Evolutionary conservation across 53 echinoderm and acorn worm genomes (phyloP), one percentile per base, ranked within the genome.

Genomic region (Henricia sp.): DNA sequence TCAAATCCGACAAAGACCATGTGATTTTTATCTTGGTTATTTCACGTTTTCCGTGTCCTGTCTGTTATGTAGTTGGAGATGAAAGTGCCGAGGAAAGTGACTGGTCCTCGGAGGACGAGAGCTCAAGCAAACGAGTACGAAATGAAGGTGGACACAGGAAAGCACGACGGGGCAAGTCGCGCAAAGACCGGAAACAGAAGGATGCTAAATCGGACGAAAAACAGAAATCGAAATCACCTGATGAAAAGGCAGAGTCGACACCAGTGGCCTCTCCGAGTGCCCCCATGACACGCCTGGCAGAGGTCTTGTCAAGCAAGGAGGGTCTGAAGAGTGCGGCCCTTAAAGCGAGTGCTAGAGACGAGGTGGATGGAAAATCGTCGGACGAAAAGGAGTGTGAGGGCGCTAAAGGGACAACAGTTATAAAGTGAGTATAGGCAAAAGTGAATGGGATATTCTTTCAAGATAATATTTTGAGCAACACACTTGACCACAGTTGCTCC

Each of bases 61-160:
- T 60, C 33, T 53, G 17, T 3, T 53, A 3, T 70, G 25, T 36
- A 72, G 88, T 65, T 24, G 83, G 70, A 66, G 83, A 83, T 53
- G 83, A 83, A 30, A 88, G 83, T 73, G 88, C 78, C 13, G 83
- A 83, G 23, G 74, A 88, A 27, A 88, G 83, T 67, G 88, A 83
- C 74, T 83, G 83, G 88, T 83, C 88, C 35, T 83, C 88, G 24
- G 83, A 88, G 24, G 88, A 88, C 19, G 83, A 88, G 21, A 74
- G 78, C 35, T 80, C 80, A 20, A 16, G 63, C 34, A 80, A 64
- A 57, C 80, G 64, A 19, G 46, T 36, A n/a, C 62, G 85, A 20
- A 80, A 53, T 4, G 64, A 80, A 41, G 63, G 80, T 64, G 80
- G 80, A 32, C 80, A 65, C 63, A 58, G 82, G 54, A 56, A 48